Base-by-base conservation (phyloP, 2,888 invertebrate genomes). In the Oscheius sp. region DNA sequence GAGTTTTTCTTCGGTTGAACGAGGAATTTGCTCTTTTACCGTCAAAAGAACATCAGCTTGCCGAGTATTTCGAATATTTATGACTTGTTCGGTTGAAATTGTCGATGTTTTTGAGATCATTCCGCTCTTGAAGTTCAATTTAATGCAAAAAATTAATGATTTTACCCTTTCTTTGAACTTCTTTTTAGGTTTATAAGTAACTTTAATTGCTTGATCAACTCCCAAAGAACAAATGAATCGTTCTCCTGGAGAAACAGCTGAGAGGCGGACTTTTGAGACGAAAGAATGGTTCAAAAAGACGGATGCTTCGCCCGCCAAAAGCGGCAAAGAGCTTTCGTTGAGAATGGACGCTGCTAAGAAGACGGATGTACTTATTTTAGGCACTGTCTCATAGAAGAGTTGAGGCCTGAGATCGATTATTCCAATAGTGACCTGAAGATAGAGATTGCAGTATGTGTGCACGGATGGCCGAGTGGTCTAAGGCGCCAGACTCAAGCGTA, bases 401-500 rank as follows among this genome's bases (percentile, higher is more conserved):
- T 50, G 50, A 4, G 50, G 50, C 12, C 15, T 27, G n/a, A 50
- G 15, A 15, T 20, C 20, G 50, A 50, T 27, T 20, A 27, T 27
- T 6, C 50, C 50, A 27, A 50, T 50, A n/a, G 50, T 50, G 4
- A 50, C 50, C 50, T 50, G 50, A 50, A 50, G n/a, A 8, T 48
- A 10, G n/a, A n/a, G n/a, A n/a, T n/a, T n/a, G n/a, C n/a, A n/a
- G n/a, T n/a, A n/a, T n/a, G n/a, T n/a, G n/a, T n/a, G 79, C 79
- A 78, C 74, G 81, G 83, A 80, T 85, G 86, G 86, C 86, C 86
- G 86, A 86, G 86, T 81, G 87, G 87, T 87, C 87, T 87, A 87
- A 87, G 87, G 87, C 87, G 87, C 87, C 87, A 87, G 87, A 87
- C 87, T 87, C 87, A 87, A 87, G 87, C 33, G 39, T n/a, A n/a